phyloP scores from a whole-genome alignment of 53 echinoderm and acorn worm species.

The Echinarachnius parma region DNA sequence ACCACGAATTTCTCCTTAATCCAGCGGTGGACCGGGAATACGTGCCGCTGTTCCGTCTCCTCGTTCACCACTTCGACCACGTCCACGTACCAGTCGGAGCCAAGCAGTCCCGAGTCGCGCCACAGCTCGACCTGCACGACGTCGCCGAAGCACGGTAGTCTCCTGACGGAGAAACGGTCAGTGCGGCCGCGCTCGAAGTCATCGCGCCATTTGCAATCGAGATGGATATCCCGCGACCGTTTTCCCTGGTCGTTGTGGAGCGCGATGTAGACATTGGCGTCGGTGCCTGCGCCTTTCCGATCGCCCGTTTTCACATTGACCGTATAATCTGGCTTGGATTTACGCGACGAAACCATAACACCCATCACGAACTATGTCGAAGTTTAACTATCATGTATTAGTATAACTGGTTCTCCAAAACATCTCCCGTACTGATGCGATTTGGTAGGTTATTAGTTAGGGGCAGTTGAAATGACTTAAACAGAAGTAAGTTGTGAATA shows the following conservation, averaged over 20 bases:
- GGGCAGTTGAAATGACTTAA: too few species aligned
- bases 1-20: conserved; percentile 30
- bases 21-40: conserved; percentile 86
- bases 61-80: conserved; percentile 47
- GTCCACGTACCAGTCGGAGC: conserved; percentile 81
- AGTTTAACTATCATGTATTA: too few species aligned
- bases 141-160: conserved; percentile 62
- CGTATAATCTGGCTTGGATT: conserved; percentile 5
- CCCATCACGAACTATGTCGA: too few species aligned
- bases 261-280: conserved; percentile 73
- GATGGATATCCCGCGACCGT: conserved; percentile 60
- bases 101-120: conserved; percentile 40
- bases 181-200: conserved; percentile 72
- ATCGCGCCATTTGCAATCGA: conserved; percentile 62
- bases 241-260: conserved; percentile 54
- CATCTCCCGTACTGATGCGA: too few species aligned
- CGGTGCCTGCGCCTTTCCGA: conserved; percentile 69
- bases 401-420: too few species aligned
- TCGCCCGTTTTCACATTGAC: conserved; percentile 80
- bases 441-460: too few species aligned
- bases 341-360: too few species aligned
- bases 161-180: conserved; percentile 57
- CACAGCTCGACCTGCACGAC: conserved; percentile 73
- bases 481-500: too few species aligned
- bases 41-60: neutral